Conservation (phyloP, 2,888 invertebrate species). For the Cataglyphis livida region DNA sequence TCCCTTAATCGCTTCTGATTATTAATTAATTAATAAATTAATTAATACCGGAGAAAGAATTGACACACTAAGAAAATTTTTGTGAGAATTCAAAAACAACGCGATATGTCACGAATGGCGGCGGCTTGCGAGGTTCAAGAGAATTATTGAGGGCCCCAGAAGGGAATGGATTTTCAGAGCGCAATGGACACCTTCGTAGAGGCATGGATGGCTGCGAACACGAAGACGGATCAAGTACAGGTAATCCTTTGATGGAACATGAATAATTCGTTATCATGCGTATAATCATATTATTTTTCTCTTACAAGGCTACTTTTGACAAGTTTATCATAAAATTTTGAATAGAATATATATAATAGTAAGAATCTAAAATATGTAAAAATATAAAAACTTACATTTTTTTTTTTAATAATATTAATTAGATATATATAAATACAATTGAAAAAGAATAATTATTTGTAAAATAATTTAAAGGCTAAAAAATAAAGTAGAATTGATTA, state of each 20-base stretch:
- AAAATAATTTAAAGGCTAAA: neutral
- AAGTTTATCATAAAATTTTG: neutral
- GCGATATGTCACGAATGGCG: conserved; percentile 74
- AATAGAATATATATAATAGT: neutral
- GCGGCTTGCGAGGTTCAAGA: conserved; percentile 73
- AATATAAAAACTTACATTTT: neutral
- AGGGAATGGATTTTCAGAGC: conserved; percentile 97
- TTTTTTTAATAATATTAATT: conserved; percentile 9
- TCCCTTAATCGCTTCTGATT: neutral
- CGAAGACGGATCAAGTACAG: conserved; percentile 87
- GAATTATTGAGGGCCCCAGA: conserved; percentile 69
- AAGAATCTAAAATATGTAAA: neutral
- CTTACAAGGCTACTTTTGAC: neutral
- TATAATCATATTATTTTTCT: neutral
- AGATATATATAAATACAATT: neutral
- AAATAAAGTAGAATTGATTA: neutral
- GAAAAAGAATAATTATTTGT: neutral
- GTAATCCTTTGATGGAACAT: conserved; percentile 63
- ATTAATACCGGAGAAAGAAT: neutral
- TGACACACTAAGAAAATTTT: conserved; percentile 28
- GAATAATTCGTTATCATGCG: neutral
- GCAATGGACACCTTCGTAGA: conserved; percentile 99
- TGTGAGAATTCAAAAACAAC: conserved; percentile 48
- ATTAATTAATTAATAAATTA: neutral
- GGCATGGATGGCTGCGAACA: conserved; percentile 98